phyloP scores from a whole-genome alignment of 2,113 vertebrate genomes.

The Elgaria multicarinata region DNA sequence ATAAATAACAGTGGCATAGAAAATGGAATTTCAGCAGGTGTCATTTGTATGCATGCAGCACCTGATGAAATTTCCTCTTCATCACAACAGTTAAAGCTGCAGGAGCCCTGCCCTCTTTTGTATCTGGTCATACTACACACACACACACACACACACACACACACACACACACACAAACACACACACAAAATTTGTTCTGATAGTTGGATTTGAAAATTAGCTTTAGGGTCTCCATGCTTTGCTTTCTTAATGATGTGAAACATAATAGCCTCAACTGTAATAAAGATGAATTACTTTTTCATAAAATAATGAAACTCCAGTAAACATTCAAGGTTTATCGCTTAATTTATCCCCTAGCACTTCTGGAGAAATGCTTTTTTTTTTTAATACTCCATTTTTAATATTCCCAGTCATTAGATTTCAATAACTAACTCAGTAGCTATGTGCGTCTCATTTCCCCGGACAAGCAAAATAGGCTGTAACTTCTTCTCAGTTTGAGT shows the following conservation, averaged over 20 bases:
- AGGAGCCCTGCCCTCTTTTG: no score
- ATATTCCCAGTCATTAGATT: constrained; percentile 90
- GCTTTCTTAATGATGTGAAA: constrained; percentile 73
- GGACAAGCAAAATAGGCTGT: constrained; percentile 81
- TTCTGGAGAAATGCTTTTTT: constrained; percentile 67
- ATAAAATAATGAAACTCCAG: constrained; percentile 80
- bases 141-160: neutral
- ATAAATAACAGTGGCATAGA: no score
- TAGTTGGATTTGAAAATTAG: constrained; percentile 51
- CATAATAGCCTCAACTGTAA: constrained; percentile 76
- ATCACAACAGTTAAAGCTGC: no score
- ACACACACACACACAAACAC: neutral
- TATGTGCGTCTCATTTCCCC: constrained; percentile 92
- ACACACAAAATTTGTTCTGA: constrained; percentile 37
- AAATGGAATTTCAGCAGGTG: no score
- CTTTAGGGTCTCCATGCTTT: constrained; percentile 60
- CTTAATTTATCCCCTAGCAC: constrained; percentile 89
- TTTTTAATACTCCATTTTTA: constrained; percentile 84
- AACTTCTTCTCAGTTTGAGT: constrained; percentile 73
- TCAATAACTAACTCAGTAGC: constrained; percentile 86
- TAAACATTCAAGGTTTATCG: constrained; percentile 84
- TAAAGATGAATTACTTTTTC: constrained; percentile 87
- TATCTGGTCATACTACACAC: no score
- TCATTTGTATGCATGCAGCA: no score
- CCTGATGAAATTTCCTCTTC: no score